phyloP scores from a whole-genome alignment of 2,797 vertebrate species.

The Paramormyrops hopkinsi region DNA sequence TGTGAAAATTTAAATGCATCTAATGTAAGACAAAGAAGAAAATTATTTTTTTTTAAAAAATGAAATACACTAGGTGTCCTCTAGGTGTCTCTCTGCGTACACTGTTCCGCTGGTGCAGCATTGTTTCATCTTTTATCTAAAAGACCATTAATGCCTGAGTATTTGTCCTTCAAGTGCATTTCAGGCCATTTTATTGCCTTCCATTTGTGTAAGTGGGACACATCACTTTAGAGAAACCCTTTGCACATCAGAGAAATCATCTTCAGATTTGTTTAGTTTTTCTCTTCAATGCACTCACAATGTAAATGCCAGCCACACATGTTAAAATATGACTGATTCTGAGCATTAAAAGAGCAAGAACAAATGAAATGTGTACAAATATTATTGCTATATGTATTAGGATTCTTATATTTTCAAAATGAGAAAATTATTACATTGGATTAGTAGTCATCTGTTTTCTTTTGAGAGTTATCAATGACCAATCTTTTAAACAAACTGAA shows the following conservation, averaged over 20 bases:
- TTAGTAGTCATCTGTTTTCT: neutral
- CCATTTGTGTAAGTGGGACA: slow-evolving; percentile 16
- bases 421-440: neutral
- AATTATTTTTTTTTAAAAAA: neutral
- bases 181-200: slow-evolving; percentile 10
- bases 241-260: slow-evolving; percentile 10
- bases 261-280: slow-evolving; percentile 7
- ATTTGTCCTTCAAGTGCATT: slow-evolving; percentile 3
- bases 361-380: neutral
- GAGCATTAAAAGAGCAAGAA: no score
- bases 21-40: neutral
- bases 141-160: neutral
- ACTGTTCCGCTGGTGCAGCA: neutral
- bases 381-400: neutral
- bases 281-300: neutral
- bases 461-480: neutral
- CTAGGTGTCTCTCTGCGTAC: slow-evolving; percentile 16
- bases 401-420: neutral
- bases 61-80: neutral
- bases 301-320: neutral
- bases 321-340: neutral
- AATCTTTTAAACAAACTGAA: neutral
- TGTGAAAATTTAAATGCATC: neutral
- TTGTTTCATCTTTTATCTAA: slow-evolving; percentile 3
- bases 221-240: slow-evolving; percentile 1